Percentiles rank a stretch among this genome's conserved stretches.
phyloP scores from a whole-genome alignment of 2,888 invertebrate species.

The Oscheius sp. region DNA sequence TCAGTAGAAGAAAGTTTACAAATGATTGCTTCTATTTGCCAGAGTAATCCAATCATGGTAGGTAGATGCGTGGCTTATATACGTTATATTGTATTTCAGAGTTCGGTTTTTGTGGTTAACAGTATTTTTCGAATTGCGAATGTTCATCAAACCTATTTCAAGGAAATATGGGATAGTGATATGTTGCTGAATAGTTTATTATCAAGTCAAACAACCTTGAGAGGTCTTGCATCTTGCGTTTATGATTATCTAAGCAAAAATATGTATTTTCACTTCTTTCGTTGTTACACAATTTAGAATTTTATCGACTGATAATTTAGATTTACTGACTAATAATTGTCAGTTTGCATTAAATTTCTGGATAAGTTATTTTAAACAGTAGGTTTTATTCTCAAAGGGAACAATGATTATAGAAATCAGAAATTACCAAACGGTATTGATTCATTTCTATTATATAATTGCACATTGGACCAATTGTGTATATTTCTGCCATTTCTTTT shows the following conservation, averaged over 20 bases:
- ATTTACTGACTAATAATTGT: neutral
- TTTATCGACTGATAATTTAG: neutral
- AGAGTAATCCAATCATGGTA: neutral
- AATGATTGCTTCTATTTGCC: neutral
- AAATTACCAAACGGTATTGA: neutral
- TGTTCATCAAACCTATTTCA: neutral
- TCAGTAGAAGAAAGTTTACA: neutral
- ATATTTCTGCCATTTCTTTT: neutral
- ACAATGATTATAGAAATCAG: neutral
- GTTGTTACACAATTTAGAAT: neutral
- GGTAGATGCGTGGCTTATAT: neutral
- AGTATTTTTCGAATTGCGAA: neutral
- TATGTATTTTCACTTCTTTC: too few relatives aligned
- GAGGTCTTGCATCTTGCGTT: neutral
- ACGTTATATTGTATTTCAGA: conserved; percentile 1
- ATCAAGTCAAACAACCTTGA: neutral
- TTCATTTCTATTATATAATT: neutral
- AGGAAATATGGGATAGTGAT: neutral
- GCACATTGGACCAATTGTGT: neutral
- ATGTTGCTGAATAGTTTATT: neutral
- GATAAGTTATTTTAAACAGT: neutral
- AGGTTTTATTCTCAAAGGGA: neutral
- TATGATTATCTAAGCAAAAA: neutral
- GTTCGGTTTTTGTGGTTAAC: conserved; percentile 10
- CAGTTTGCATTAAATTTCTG: neutral